Base-by-base conservation (phyloP, 30 jellyfish, hydroid and myxozoan species). In the Aurelia sp. region DNA sequence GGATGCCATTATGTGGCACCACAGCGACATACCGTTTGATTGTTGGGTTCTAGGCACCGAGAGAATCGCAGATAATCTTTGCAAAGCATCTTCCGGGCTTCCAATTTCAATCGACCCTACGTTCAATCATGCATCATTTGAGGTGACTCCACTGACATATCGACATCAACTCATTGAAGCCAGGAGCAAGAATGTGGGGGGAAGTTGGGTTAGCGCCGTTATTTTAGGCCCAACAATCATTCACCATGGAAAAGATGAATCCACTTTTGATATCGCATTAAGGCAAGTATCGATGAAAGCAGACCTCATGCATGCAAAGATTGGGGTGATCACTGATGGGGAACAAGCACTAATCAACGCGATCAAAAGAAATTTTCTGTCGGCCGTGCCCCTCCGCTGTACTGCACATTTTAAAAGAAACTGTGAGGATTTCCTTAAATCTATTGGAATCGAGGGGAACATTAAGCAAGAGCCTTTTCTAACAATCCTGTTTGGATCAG, bases 61-160 rank as follows among this genome's bases (percentile, higher is more conserved):
- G 48, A 66, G 77, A 30, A 66, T 66, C 11, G 77, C 77, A 16
- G 40, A 18, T 66, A 66, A 66, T 66, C 50, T 66, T 7, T 4
- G 48, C n/a, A 66, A 66, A 20, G 40, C 40, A 20, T 66, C 40
- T 27, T 16, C 52, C n/a, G 77, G 50, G 15, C 50, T 66, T n/a
- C 77, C 77, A 4, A 30, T 66, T 5, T 66, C 77, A 16, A 66
- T 66, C 40, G 77, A 66, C 77, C 77, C 77, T 2, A 60, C 70
- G 10, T 60, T 60, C 70, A 60, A 60, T 60, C 33, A n/a, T 22
- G 70, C 22, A n/a, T 19, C 77, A 16, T 66, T 20, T 44, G 77
- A 66, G 17, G 77, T 66, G 5, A 66, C 77, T 66, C 77, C 77
- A 20, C 53, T 66, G 7, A 66, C 77, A 16, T 66, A 66, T 27